Evolutionary conservation across 1,140 invertebrate species (phyloP), one percentile per base, ranked within the genome.

Genomic region (Whitmania pigra): DNA sequence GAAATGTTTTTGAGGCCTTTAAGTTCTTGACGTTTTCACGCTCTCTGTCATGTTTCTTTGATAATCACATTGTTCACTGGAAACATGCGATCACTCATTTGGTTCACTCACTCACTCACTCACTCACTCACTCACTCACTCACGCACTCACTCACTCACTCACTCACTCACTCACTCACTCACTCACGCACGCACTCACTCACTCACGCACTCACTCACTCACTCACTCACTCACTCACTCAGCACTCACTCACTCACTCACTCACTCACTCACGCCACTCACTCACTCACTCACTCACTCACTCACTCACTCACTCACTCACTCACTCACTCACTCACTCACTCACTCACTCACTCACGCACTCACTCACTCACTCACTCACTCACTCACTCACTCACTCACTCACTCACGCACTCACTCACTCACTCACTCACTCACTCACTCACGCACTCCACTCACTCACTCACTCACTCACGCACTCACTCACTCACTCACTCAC

Each of bases 391-490:
- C 9, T 57, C 54, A 57, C 25, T 57, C n/a, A n/a, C n/a, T n/a
- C n/a, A n/a, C n/a, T n/a, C n/a, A n/a, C n/a, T n/a, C n/a, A n/a
- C n/a, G n/a, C n/a, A n/a, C n/a, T n/a, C n/a, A n/a, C n/a, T n/a
- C 54, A 57, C 9, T 57, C 54, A 9, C 25, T 57, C 54, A 57
- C 54, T 57, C 54, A 57, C 54, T 57, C 54, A 57, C 54, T 57
- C 54, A 57, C 54, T 57, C 54, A 57, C 25, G 2, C 54, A 57
- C 9, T 57, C 54, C n/a, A 57, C 54, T 57, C 54, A 57, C 9
- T 57, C 54, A 57, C 25, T 57, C 54, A 57, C 25, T 57, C 54
- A 57, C 25, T 57, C 54, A 57, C 9, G 2, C 20, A 57, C 25
- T 57, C 54, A 57, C 9, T 57, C 54, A 9, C 2, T 57, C 54